Evolutionary conservation across 2,113 vertebrate species (phyloP), one percentile per base, ranked within the genome.

Genomic region (Meleagris gallopavo): DNA sequence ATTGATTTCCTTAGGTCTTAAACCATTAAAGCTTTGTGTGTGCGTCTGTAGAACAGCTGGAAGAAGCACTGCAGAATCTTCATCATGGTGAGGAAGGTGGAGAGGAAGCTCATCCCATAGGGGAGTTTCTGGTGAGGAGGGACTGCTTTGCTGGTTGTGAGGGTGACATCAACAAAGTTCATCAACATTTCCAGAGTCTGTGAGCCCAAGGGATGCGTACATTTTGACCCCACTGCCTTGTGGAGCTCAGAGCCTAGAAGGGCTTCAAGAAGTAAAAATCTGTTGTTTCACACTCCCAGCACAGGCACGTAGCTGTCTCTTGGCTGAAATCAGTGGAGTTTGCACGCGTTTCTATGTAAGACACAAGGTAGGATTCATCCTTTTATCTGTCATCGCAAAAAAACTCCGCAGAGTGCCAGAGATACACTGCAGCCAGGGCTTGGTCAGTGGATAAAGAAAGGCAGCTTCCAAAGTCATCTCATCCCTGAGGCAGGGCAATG

Each of bases 71-170:
- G 3, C n/a, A 4, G 15, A n/a, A 20, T 8, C 8, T 20, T 34
- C 4, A 4, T 22, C 3, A 0, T 0, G 0, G 17, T 3, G 36
- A 54, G 80, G 69, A 38, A 80, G 25, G 30, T 8, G 30, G 34
- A 64, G 34, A 84, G 48, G 29, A n/a, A 5, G 8, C 6, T n/a
- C 19, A 41, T 60, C 29, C 27, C 27, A 36, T 22, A 6, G 7
- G 38, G 78, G 54, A 27, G 15, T 21, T 84, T 25, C n/a, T 57
- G 60, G 69, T 2, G 0, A 25, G 40, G 66, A 48, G 43, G 52
- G 69, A 62, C n/a, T n/a, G 24, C 29, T 55, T n/a, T 38, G 30
- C 19, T 55, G 18, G 13, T 18, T 10, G 6, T 6, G 20, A 40
- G 34, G 17, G 25, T 54, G 71, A 25, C 3, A 1, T 8, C 13